These are phyloP conservation scores for Pocota personata DNA, from an alignment of 2,888 invertebrate species.

Conservation along the genomic window DNA sequence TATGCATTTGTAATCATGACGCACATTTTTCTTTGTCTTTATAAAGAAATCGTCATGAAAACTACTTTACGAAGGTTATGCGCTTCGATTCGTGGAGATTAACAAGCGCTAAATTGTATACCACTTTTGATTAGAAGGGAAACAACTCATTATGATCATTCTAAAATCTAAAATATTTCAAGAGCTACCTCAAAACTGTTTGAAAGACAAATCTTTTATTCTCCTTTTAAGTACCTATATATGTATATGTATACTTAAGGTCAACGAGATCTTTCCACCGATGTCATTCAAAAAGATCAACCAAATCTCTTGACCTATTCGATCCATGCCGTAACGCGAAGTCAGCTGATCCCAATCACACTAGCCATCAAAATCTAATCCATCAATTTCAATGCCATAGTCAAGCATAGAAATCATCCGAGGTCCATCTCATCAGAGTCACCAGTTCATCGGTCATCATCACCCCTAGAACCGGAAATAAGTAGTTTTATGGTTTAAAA, in stretches of 20 bases:
- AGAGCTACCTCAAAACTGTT: too few species aligned
- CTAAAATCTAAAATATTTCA: too few species aligned
- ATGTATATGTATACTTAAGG: background rate
- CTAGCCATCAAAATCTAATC: background rate
- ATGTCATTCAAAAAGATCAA: background rate
- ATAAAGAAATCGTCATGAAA: too few species aligned
- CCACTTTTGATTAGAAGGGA: too few species aligned
- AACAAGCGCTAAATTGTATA: too few species aligned
- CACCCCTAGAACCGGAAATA: slow-evolving; percentile 41
- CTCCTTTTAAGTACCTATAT: too few species aligned
- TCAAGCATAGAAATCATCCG: slow-evolving; percentile 7
- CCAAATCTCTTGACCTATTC: background rate
- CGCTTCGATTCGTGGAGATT: too few species aligned
- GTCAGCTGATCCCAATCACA: background rate
- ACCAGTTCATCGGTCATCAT: slow-evolving; percentile 2
- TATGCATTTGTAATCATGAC: too few species aligned
- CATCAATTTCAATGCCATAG: background rate
- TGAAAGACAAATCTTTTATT: too few species aligned
- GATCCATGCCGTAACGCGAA: background rate
- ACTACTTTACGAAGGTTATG: too few species aligned
- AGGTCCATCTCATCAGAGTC: slow-evolving; percentile 11
- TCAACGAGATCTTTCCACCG: background rate
- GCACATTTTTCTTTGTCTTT: too few species aligned
- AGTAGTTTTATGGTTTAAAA: slow-evolving; percentile 24
- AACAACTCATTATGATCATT: too few species aligned